Evolutionary conservation across 2,888 invertebrate species (phyloP), one percentile per base, ranked within the genome.

Genomic region (Epistrophe eligans): DNA sequence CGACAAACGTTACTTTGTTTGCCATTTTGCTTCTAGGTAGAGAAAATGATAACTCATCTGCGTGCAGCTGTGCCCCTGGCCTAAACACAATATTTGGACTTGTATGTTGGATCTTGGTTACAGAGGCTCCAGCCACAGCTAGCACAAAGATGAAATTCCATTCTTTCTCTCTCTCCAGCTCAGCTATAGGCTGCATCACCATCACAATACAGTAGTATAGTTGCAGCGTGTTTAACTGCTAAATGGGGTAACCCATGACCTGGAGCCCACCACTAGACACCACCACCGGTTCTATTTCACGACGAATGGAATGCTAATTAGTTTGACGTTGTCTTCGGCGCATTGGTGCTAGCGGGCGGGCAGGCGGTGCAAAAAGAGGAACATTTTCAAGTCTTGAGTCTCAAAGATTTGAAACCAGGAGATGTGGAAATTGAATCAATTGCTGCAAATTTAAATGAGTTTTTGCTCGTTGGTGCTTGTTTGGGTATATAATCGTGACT

Each of bases 241-340:
- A 85, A 85, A 85, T 85, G 85, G 77, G 64, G 77, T 85, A 85
- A 82, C 85, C 85, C 85, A 79, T 85, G 85, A 85, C 85, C 85
- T 77, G 82, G 76, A 82, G 77, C 57, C 70, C 82, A 82, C 72
- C 73, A 81, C 40, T 8, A 15, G 24, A 24, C 24, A 24, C 24
- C 24, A 24, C 60, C 35, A 40, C 40, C 24, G 40, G 40, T 62
- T 62, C 62, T 62, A 77, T 74, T 85, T 85, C 58, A 74, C 85
- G 71, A 82, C 71, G n/a, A 85, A 74, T 60, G 82, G 81, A 85
- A 85, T 85, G 85, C 85, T 85, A 85, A 85, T 85, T 82, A 82
- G 82, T 85, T 85, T 85, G 82, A 85, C 81, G 82, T 85, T 17
- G 85, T 81, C 72, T 70, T n/a, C 52, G 48, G n/a, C 1, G 45